Percentiles rank a stretch among this genome's conserved stretches.
phyloP scores from a whole-genome alignment of 2,113 vertebrate species.

The Hemibagrus wyckioides region DNA sequence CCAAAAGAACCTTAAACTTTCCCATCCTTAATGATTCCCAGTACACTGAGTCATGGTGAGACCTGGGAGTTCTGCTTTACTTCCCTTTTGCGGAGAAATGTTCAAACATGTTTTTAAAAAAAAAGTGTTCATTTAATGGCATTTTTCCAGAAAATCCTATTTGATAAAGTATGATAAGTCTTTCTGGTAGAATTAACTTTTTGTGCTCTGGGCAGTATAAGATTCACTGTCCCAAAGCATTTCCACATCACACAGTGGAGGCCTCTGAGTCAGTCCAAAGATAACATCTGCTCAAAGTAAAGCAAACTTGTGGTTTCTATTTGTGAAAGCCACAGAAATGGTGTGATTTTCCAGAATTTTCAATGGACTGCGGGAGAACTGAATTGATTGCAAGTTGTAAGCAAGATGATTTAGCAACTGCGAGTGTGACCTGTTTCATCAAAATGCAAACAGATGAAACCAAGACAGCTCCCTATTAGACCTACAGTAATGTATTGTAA shows the following conservation, averaged over 20 bases:
- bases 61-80: not conserved
- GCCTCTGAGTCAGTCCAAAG: not conserved
- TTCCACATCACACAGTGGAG: not conserved
- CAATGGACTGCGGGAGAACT: not conserved
- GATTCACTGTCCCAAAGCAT: not conserved
- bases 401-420: not conserved
- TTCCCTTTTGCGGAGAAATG: not conserved
- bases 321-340: not conserved
- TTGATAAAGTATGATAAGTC: not conserved
- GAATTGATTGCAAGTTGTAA: not conserved
- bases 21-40: not conserved
- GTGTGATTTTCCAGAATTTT: not conserved
- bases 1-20: not conserved
- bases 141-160: not conserved
- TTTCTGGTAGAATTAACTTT: not conserved
- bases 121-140: not conserved
- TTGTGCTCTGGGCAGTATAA: not conserved
- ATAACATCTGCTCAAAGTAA: slow-evolving; percentile 1
- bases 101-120: slow-evolving; percentile 16
- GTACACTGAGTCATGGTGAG: slow-evolving; percentile 2
- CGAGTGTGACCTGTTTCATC: not conserved
- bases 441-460: not conserved
- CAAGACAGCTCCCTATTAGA: not conserved
- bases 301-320: not conserved
- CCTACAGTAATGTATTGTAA: not conserved